These are phyloP conservation scores for Coendou prehensilis DNA, from an alignment of 2,797 vertebrate genomes.

Conservation along the genomic window DNA sequence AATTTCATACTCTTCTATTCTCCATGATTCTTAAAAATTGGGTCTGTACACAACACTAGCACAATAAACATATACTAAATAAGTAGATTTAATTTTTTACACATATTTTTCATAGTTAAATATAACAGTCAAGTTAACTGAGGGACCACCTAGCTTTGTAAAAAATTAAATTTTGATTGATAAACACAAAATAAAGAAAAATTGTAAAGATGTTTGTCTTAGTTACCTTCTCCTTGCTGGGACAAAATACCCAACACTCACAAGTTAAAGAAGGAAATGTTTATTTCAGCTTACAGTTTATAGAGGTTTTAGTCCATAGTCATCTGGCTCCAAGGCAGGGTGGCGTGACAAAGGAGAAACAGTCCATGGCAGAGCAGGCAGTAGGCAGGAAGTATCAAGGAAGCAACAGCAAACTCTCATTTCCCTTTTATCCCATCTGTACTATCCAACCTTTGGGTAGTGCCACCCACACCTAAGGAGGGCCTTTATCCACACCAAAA, in stretches of 20 bases:
- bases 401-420: background rate
- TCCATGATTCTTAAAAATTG: background rate
- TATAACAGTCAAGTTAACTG: conserved; percentile 14
- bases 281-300: background rate
- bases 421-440: background rate
- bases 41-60: background rate
- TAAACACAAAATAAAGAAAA: background rate
- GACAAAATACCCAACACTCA: background rate
- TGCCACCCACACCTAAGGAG: background rate
- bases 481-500: background rate
- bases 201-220: background rate
- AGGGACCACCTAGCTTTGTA: background rate
- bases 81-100: conserved; percentile 2
- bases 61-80: conserved; percentile 29
- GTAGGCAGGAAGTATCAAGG: background rate
- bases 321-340: background rate
- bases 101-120: conserved; percentile 20
- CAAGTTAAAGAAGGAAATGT: background rate
- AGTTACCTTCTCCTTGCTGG: background rate
- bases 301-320: background rate
- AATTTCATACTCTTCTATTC: background rate
- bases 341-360: background rate
- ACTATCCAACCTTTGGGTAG: background rate
- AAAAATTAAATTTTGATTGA: background rate
- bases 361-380: background rate